Base-by-base conservation (phyloP, 2,797 vertebrate species). In the Pterois miles region DNA sequence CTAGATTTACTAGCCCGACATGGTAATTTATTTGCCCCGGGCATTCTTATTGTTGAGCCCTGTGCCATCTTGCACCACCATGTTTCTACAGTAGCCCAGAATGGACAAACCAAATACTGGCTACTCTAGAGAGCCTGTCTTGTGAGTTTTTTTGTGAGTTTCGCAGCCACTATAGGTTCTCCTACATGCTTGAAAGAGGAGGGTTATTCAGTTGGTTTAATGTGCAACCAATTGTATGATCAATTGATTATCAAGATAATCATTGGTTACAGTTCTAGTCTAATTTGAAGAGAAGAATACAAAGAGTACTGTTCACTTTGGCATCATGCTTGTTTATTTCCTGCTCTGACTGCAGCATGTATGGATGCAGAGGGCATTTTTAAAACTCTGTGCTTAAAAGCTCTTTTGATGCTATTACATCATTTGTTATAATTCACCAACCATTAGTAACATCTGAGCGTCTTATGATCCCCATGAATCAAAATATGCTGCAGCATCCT, bases 401-500 rank as follows among this genome's bases (percentile, higher is more conserved):
- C 60, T 71, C 50, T 34, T 83, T 79, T 89, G 67, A 86, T 86
- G 74, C 57, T 25, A 65, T 87, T 84, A 76, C 77, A 80, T 80
- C 58, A 88, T 85, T 84, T 77, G 54, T 79, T 80, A 20, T 68
- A 76, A 86, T 84, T 86, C 78, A 69, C 34, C 56, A 80, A 65
- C 74, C 66, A 72, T 86, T 66, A 60, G 46, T 81, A 70, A 71
- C 84, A 83, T 82, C 71, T 71, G 16, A 85, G 64, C 65, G 71
- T 84, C 63, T 78, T 74, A 53, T 87, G 65, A 85, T 80, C 46
- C 76, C 68, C 53, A 29, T 3, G 52, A 76, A 86, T 88, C 86
- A 91, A 84, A 81, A 70, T 67, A 34, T 54, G 31, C 80, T 57
- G 81, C 82, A 75, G n/a, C 70, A 76, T 76, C 60, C 56, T 76